Evolutionary conservation across 2,113 vertebrate genomes (phyloP).

Genomic region (Malurus melanocephalus): DNA sequence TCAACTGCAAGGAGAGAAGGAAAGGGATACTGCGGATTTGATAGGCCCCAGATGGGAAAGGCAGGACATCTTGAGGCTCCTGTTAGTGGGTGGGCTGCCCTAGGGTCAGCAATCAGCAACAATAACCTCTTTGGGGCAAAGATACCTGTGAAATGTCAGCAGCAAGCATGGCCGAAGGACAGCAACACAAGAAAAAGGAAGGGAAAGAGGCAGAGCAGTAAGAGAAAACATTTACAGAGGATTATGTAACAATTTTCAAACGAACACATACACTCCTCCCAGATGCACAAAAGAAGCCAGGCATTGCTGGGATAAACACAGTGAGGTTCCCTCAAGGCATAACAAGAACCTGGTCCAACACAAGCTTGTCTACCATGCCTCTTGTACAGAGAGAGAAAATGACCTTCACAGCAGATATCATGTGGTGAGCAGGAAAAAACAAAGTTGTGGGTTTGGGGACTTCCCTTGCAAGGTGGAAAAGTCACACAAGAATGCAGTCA

Average conservation of each 20-base stretch:
- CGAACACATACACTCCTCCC: fast-evolving
- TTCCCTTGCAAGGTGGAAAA: not conserved
- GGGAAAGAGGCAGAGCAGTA: not conserved
- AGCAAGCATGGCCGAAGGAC: not conserved
- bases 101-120: not conserved
- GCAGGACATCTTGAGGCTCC: not conserved
- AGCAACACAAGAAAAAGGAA: not conserved
- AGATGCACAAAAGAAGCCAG: not conserved
- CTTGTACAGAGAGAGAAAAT: not conserved
- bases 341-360: not conserved
- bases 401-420: not conserved
- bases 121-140: not conserved
- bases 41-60: not conserved
- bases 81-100: not conserved
- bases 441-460: not conserved
- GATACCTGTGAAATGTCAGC: not conserved
- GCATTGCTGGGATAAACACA: not conserved
- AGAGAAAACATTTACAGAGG: not conserved
- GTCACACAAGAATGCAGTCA: not conserved
- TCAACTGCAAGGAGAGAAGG: not conserved
- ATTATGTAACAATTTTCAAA: not conserved
- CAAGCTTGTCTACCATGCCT: not conserved
- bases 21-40: not conserved
- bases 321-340: fast-evolving
- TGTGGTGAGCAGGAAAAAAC: not conserved